A percentile compares a stretch with the other conserved stretches of the same genome.
Evolutionary conservation across 2,888 invertebrate genomes (phyloP).

Genomic region (Chrysolina americana): DNA sequence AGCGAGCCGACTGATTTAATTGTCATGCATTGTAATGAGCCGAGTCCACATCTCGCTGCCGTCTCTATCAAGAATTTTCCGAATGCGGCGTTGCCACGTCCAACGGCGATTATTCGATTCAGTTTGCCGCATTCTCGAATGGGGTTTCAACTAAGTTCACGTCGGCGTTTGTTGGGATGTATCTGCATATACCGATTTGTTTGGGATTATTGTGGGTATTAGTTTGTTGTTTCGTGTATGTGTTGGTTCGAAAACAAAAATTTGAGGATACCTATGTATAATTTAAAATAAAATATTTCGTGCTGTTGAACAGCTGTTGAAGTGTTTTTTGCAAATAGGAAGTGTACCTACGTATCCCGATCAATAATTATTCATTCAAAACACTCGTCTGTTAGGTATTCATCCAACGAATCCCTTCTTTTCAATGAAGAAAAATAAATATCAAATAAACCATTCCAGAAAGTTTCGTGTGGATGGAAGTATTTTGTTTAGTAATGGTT

Average conservation of each 20-base stretch:
- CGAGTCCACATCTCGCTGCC: constrained; percentile 33
- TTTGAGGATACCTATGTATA: not conserved
- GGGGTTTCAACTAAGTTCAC: constrained; percentile 2
- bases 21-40: constrained; percentile 49
- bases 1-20: constrained; percentile 71
- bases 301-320: too few relatives aligned
- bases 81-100: constrained; percentile 41
- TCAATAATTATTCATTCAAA: too few relatives aligned
- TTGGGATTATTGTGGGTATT: constrained; percentile 6
- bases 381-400: too few relatives aligned
- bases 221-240: constrained; percentile 5
- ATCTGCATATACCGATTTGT: constrained; percentile 24
- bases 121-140: constrained; percentile 28
- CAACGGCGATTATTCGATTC: constrained; percentile 10
- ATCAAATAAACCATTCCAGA: not conserved
- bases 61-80: constrained; percentile 42
- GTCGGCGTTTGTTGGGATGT: constrained; percentile 9
- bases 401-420: too few relatives aligned
- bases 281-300: too few relatives aligned
- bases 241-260: not conserved
- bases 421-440: too few relatives aligned
- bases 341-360: too few relatives aligned
- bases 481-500: constrained; percentile 10
- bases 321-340: not conserved
- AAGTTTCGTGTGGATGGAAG: not conserved